Base-by-base conservation (phyloP, 2,888 invertebrate genomes). In the Lycaena phlaeas region DNA sequence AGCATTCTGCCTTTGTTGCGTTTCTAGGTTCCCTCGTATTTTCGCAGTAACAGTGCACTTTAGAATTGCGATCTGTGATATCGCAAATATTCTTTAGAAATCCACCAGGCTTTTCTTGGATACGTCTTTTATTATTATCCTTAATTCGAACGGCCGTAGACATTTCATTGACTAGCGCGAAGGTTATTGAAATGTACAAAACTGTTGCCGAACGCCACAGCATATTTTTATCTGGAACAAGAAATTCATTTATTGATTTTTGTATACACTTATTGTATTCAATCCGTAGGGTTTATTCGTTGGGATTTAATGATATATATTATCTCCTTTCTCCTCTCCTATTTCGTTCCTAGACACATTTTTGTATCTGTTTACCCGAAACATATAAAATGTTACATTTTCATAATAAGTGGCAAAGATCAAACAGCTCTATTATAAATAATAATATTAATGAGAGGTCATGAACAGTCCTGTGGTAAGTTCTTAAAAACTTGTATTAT, bases 61-160 rank as follows among this genome's bases (percentile, higher is more conserved):
- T 87, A 0, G 86, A 78, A 36, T 86, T 81, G 26, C 77, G 68
- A 49, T 75, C 82, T 28, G 86, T 84, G 46, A 87, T 81, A 53
- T 87, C 86, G 54, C 89, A 89, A 36, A 88, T 82, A 59, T 88
- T 88, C 51, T 75, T 78, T 50, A 74, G 76, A 46, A 82, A 79
- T 11, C 81, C 79, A 1, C 79, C 77, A 1, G 58, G 56, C 52
- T 84, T 85, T 49, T 84, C 82, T 56, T 82, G 84, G 9, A 71
- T 65, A 14, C 79, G 61, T 40, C 73, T 61, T 52, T 77, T 85
- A 55, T 65, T 75, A 55, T 70, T 82, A 58, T 81, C 81, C 49
- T 70, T 71, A 10, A 78, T 78, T 54, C 79, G 75, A 12, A 77
- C 81, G 52, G 78, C 79, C 51, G 76, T 71, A 51, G 79, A 76